Evolutionary conservation across 2,888 invertebrate genomes (phyloP).

Genomic region (Cryptocephalus primarius): DNA sequence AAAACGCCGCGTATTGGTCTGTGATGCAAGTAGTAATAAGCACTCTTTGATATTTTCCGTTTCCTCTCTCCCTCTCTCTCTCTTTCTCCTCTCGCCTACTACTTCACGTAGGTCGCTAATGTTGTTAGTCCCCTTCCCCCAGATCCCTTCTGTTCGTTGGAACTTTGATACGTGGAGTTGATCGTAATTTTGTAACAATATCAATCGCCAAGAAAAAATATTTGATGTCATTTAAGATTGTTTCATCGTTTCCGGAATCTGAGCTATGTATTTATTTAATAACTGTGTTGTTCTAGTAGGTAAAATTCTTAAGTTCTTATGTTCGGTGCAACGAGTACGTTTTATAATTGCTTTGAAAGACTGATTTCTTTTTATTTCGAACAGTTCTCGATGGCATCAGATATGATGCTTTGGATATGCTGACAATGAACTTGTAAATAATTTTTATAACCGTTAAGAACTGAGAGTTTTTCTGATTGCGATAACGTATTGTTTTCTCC

Average conservation of each 20-base stretch:
- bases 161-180: neutral
- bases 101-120: constrained; percentile 21
- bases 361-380: too few relatives aligned
- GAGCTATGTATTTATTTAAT: too few relatives aligned
- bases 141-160: neutral
- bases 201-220: too few relatives aligned
- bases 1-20: constrained; percentile 26
- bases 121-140: constrained; percentile 17
- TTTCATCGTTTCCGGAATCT: too few relatives aligned
- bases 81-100: constrained; percentile 2
- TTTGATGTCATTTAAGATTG: too few relatives aligned
- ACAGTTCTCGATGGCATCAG: too few relatives aligned
- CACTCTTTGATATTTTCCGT: constrained; percentile 20
- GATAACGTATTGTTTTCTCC: constrained; percentile 4
- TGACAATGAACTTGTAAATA: neutral
- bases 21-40: constrained; percentile 30
- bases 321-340: too few relatives aligned
- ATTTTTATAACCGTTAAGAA: neutral
- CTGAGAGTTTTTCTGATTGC: constrained; percentile 1
- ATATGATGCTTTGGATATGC: too few relatives aligned
- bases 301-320: too few relatives aligned
- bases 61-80: constrained; percentile 1
- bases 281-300: too few relatives aligned
- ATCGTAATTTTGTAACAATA: too few relatives aligned
- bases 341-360: too few relatives aligned